Base-by-base conservation (phyloP, 92 coral and sea anemone species). In the Siderastrea siderea region DNA sequence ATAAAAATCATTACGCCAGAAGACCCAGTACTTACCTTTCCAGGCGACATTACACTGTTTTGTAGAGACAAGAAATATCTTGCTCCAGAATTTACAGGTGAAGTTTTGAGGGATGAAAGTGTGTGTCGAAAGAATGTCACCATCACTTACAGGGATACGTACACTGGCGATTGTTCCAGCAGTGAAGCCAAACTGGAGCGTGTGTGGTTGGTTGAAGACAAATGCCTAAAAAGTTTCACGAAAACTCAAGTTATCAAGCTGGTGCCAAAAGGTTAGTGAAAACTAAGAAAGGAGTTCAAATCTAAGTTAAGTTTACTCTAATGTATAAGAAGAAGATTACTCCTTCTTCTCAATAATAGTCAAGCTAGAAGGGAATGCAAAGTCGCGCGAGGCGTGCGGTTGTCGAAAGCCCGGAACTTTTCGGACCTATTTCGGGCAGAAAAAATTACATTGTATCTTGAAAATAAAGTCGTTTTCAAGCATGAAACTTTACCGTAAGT, bases 131-230 rank as follows among this genome's bases (percentile, higher is more conserved):
- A 92, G 8, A 77, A 72, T 9, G 90, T 92, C 5, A 89, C 84
- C 49, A 74, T 84, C 48, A 69, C 47, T 7, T 83, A 60, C 83
- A 69, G 15, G 26, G 98, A 96, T 59, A 78, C 65, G 7, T 88
- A 83, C 60, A 69, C 76, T 1, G 77, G 75, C n/a, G 86, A 86
- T 26, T 96, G 99, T 44, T 70, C 83, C 14, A 12, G 68, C 78
- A 54, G 83, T 49, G 90, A 88, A 38, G 92, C 90, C 59, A 86
- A 54, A 12, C 84, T 96, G 66, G 86, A 51, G 14, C 93, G 99
- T 16, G 81, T 62, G 68, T 96, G 99, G 99, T 88, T 65, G 7
- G 98, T 95, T 4, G 65, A 74, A 17, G 95, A 95, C 60, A 86
- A 77, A 17, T 96, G 99, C 81, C 88, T 93, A 3, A 79, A 83